phyloP scores from a whole-genome alignment of 2,113 vertebrate genomes.

The Coregonus clupeaformis region DNA sequence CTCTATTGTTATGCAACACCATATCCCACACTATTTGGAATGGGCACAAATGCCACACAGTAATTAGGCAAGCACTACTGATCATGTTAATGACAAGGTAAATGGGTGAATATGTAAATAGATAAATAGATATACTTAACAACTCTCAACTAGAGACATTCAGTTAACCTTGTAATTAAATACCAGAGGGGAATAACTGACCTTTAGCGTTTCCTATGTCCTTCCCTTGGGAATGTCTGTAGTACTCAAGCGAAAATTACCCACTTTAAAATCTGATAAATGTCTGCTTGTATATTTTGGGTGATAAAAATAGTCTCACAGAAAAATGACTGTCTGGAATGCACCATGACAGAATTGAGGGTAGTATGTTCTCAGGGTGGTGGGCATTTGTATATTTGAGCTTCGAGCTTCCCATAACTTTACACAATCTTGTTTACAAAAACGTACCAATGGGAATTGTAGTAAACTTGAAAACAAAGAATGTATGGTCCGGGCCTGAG shows the following conservation, averaged over 20 bases:
- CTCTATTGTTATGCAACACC: not conserved
- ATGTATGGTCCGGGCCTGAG: slow-evolving; percentile 25
- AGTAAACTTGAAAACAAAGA: slow-evolving; percentile 20
- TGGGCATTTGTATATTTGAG: slow-evolving; percentile 20
- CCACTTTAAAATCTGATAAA: slow-evolving; percentile 15
- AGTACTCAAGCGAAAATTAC: not conserved
- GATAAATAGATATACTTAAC: not conserved
- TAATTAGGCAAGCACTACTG: not conserved
- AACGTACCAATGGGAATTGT: slow-evolving; percentile 14
- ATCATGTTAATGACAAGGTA: not conserved
- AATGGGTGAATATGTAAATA: not conserved
- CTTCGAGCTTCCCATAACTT: slow-evolving; percentile 41
- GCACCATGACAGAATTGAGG: slow-evolving; percentile 17
- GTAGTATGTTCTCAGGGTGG: slow-evolving; percentile 17
- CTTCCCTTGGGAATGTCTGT: slow-evolving; percentile 1
- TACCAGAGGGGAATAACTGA: not conserved
- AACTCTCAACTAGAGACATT: not conserved
- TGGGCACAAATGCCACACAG: not conserved
- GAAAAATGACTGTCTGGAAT: slow-evolving; percentile 33
- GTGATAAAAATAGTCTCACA: slow-evolving; percentile 16
- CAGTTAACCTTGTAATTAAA: not conserved
- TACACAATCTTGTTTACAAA: slow-evolving; percentile 37
- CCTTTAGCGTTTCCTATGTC: not conserved
- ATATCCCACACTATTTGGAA: not conserved
- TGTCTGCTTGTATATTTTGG: not conserved